Evolutionary conservation across 64 coral and sea anemone species (phyloP).

Genomic region (Actinia equina): DNA sequence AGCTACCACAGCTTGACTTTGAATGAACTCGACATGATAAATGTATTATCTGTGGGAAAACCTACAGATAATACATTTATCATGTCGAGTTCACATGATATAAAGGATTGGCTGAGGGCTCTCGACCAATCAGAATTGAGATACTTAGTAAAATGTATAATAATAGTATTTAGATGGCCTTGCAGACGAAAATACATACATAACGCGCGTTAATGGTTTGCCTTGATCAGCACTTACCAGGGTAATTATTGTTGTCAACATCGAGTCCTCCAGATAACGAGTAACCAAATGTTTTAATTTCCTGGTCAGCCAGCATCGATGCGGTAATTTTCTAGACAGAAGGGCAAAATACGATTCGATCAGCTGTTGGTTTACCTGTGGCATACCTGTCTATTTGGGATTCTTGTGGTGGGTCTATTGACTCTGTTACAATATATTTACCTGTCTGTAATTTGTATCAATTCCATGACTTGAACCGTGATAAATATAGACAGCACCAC

Average conservation of each 20-base stretch:
- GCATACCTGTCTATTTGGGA: not conserved
- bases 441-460: conserved; percentile 77
- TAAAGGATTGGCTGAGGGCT: too few relatives aligned
- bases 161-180: too few relatives aligned
- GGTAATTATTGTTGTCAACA: conserved; percentile 63
- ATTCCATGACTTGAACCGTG: conserved; percentile 62
- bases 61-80: too few relatives aligned
- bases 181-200: too few relatives aligned
- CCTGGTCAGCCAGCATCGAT: conserved; percentile 24
- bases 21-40: too few relatives aligned
- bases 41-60: too few relatives aligned
- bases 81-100: too few relatives aligned
- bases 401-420: not conserved
- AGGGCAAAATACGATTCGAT: conserved; percentile 12
- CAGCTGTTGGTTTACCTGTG: not conserved
- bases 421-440: not conserved
- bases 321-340: conserved; percentile 57
- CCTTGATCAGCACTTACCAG: conserved; percentile 19
- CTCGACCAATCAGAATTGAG: too few relatives aligned
- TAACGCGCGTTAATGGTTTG: too few relatives aligned
- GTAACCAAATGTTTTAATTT: conserved; percentile 62
- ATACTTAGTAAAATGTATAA: too few relatives aligned
- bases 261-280: conserved; percentile 74
- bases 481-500: conserved; percentile 67
- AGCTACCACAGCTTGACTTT: too few relatives aligned